Evolutionary conservation across 2,113 vertebrate genomes (phyloP).

Genomic region (Euleptes europaea): DNA sequence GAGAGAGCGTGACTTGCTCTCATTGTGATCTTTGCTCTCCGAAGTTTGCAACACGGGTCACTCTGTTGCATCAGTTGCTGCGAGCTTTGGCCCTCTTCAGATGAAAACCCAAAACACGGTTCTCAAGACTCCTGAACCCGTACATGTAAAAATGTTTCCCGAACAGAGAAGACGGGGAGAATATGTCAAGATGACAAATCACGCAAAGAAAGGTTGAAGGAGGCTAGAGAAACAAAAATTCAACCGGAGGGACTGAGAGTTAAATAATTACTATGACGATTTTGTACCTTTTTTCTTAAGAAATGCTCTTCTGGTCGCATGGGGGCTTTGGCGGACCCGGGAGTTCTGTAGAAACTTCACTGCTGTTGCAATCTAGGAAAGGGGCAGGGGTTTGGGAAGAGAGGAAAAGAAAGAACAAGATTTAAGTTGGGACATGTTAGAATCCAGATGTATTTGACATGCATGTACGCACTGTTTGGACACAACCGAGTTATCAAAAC

Average conservation of each 20-base stretch:
- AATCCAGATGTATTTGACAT: background rate
- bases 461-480: background rate
- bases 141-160: background rate
- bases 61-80: too few relatives aligned
- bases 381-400: constrained; percentile 7
- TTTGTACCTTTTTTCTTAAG: constrained; percentile 95
- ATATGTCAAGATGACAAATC: background rate
- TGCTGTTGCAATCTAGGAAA: constrained; percentile 88
- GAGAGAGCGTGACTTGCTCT: background rate
- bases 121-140: background rate
- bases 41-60: background rate
- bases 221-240: background rate
- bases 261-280: background rate
- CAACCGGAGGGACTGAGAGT: background rate
- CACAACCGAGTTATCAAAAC: background rate
- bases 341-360: constrained; percentile 96
- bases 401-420: constrained; percentile 45
- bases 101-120: accelerated
- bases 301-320: constrained; percentile 89
- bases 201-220: background rate
- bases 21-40: too few relatives aligned
- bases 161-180: background rate
- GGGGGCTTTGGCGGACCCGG: constrained; percentile 90
- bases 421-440: constrained; percentile 25
- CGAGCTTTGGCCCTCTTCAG: too few relatives aligned